Evolutionary conservation across 2,113 vertebrate species (phyloP).

Genomic region (Gymnorhina tibicen): DNA sequence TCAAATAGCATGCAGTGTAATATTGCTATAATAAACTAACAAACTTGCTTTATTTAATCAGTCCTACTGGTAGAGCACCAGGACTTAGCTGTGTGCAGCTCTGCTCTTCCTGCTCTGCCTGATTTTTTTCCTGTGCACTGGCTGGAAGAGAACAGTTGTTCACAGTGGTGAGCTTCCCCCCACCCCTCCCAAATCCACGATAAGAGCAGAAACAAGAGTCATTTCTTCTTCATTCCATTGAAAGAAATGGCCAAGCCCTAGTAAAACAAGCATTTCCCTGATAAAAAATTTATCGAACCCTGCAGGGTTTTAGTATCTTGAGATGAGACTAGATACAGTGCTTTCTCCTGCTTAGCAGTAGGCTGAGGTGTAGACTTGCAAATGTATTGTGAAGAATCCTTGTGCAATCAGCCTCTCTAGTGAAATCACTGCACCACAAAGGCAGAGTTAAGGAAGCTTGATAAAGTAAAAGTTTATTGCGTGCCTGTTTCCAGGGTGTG

Average conservation of each 20-base stretch:
- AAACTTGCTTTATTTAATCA: neutral
- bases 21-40: neutral
- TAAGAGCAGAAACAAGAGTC: neutral
- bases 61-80: neutral
- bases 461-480: neutral
- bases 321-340: neutral
- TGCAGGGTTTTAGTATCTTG: neutral
- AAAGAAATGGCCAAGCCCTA: neutral
- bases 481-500: neutral
- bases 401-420: neutral
- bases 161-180: neutral
- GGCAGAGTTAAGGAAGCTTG: neutral
- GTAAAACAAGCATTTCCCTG: neutral
- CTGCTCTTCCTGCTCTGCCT: neutral
- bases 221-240: neutral
- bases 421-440: neutral
- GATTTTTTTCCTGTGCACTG: neutral
- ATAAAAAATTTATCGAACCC: neutral
- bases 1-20: neutral
- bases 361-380: neutral
- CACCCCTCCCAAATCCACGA: neutral
- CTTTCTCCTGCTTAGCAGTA: neutral
- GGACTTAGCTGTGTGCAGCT: neutral
- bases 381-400: neutral
- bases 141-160: neutral